Conservation (phyloP, 2,797 vertebrate species). For the Hypotaenidia okinawae region DNA sequence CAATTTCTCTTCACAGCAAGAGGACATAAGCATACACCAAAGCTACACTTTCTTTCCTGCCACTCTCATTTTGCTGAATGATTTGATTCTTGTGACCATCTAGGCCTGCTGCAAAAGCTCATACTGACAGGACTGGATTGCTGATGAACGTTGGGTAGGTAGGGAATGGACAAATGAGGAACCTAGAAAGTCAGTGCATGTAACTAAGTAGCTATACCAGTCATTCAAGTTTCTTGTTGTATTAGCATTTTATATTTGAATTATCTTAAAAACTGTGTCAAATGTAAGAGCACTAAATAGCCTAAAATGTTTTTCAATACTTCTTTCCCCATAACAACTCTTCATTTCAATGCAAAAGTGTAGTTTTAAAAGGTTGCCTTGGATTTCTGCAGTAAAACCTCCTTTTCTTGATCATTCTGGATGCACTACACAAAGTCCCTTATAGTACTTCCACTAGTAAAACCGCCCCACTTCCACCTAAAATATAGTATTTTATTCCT, state of each 20-base stretch:
- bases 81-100: background rate
- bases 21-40: background rate
- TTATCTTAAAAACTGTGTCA: background rate
- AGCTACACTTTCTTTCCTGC: rapidly evolving
- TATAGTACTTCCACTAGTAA: background rate
- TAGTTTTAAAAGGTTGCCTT: background rate
- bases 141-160: background rate
- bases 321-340: background rate
- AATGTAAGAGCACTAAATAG: background rate
- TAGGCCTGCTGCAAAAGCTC: background rate
- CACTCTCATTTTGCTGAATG: background rate
- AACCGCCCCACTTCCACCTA: rapidly evolving
- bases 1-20: background rate
- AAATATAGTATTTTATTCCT: background rate
- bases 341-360: background rate
- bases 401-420: background rate
- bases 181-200: background rate
- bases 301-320: background rate
- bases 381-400: background rate
- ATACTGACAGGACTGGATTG: background rate
- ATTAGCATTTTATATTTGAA: background rate
- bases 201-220: background rate
- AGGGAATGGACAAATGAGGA: background rate
- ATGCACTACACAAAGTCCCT: background rate
- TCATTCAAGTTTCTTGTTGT: background rate